phyloP scores from a whole-genome alignment of 2,797 vertebrate genomes.

The Alectoris magna region DNA sequence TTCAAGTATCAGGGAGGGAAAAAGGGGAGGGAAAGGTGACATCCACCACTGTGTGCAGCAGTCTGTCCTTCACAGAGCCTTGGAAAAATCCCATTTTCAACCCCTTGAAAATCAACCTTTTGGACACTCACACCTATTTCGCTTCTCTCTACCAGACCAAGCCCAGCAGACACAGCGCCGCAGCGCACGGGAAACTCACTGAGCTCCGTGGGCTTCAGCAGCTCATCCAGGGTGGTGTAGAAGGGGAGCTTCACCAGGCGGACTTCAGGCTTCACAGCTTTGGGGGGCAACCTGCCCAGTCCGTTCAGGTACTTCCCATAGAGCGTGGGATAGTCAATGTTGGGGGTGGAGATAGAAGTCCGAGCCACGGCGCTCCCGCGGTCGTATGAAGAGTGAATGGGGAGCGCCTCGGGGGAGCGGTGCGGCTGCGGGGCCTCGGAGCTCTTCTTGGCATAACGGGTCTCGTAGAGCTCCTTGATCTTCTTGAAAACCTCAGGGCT shows the following conservation, averaged over 20 bases:
- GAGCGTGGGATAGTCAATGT: slow-evolving; percentile 80
- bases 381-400: slow-evolving; percentile 74
- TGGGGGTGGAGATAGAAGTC: slow-evolving; percentile 74
- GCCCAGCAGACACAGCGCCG: fast-evolving
- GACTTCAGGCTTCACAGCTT: slow-evolving; percentile 85
- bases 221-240: slow-evolving; percentile 94
- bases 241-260: slow-evolving; percentile 95
- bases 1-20: no score
- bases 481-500: slow-evolving; percentile 98
- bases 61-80: not conserved
- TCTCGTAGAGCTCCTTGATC: slow-evolving; percentile 97
- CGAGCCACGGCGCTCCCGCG: slow-evolving; percentile 70
- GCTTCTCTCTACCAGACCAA: fast-evolving
- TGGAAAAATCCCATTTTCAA: not conserved
- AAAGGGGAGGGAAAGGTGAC: fast-evolving
- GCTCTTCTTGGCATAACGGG: slow-evolving; percentile 91
- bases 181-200: slow-evolving; percentile 78
- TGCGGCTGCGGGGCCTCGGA: slow-evolving; percentile 79
- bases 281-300: slow-evolving; percentile 87
- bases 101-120: not conserved
- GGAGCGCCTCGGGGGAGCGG: slow-evolving; percentile 71
- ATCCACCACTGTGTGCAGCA: not conserved
- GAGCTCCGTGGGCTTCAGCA: slow-evolving; percentile 94
- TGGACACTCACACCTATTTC: not conserved
- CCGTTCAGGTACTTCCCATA: slow-evolving; percentile 97